Base-by-base conservation (phyloP, 2,888 invertebrate species). In the Calliphora vomitoria region DNA sequence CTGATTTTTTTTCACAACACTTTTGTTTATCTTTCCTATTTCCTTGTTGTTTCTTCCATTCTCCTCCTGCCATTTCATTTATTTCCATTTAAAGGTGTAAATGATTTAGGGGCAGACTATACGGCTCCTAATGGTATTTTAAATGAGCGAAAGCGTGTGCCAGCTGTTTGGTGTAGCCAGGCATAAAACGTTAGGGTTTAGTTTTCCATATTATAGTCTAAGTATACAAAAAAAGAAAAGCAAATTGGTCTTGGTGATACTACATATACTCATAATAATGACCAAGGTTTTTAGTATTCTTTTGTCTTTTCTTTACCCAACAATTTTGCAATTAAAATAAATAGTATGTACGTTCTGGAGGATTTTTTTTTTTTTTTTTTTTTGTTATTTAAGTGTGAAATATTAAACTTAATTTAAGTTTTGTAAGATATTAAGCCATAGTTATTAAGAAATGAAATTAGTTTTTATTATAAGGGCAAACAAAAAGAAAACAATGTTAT, bases 321-420 rank as follows among this genome's bases (percentile, higher is more conserved):
- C 25, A 60, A 60, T 62, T 62, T 62, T 35, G 15, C 62, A 35
- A 35, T 62, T 62, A 62, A 62, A 62, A 62, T 62, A 35, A 62
- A 62, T 62, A 35, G 35, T 35, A 13, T 15, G 31, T 62, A 62
- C n/a, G n/a, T 50, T 44, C 4, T 11, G 20, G 1, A 58, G 25
- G 25, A 20, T 31, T 13, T 31, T 3, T 31, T 13, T 20, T 20
- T 10, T 31, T 13, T 31, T 3, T 31, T 13, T 20, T 20, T 10
- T 20, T 58, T 58, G 18, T 53, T 18, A 2, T 11, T 58, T 62
- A 31, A 62, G 62, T 35, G 62, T 15, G 13, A 62, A 62, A 35
- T 58, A 35, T 31, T 13, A 62, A 62, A 62, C 62, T 62, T 35
- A 15, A 35, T 62, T 35, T 35, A 62, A 62, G 62, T 15, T 62